Conservation (phyloP, 2,113 vertebrate genomes). For the Nipponia nippon region DNA sequence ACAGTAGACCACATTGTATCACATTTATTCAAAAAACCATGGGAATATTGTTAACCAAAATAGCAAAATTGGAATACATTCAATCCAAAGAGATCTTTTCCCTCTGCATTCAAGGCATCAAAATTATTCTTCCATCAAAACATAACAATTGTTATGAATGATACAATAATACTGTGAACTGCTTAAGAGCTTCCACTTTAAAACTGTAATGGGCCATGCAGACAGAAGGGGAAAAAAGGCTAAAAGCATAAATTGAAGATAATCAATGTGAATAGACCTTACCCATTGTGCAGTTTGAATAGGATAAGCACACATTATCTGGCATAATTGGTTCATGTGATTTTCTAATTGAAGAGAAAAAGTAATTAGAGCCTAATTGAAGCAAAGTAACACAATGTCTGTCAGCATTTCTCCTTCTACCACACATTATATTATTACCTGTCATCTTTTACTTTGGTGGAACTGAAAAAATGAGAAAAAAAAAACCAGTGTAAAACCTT, state of each 20-base stretch:
- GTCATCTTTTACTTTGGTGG: conserved; percentile 47
- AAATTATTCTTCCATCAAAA: conserved; percentile 70
- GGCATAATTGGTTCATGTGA: conserved; percentile 72
- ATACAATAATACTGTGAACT: conserved; percentile 72
- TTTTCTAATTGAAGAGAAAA: conserved; percentile 75
- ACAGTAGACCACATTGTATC: background rate
- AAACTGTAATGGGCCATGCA: conserved; percentile 65
- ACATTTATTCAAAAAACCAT: conserved; percentile 32
- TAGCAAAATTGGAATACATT: conserved; percentile 24
- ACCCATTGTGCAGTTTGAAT: conserved; percentile 70
- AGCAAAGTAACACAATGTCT: conserved; percentile 70
- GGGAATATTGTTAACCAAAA: conserved; percentile 43
- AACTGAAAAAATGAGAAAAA: background rate
- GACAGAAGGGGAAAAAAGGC: conserved; percentile 56
- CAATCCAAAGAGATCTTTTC: background rate
- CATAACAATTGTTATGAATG: conserved; percentile 69
- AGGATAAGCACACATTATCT: conserved; percentile 75
- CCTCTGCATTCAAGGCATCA: conserved; percentile 51
- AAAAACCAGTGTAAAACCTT: background rate
- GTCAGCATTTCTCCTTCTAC: conserved; percentile 66
- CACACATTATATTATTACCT: conserved; percentile 69
- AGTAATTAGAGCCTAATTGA: conserved; percentile 75
- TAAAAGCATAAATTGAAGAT: conserved; percentile 74
- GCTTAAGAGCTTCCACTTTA: conserved; percentile 71
- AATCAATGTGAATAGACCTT: conserved; percentile 74